phyloP scores from a whole-genome alignment of 1,140 invertebrate species.

The Pseudomyrmex cubaensis region DNA sequence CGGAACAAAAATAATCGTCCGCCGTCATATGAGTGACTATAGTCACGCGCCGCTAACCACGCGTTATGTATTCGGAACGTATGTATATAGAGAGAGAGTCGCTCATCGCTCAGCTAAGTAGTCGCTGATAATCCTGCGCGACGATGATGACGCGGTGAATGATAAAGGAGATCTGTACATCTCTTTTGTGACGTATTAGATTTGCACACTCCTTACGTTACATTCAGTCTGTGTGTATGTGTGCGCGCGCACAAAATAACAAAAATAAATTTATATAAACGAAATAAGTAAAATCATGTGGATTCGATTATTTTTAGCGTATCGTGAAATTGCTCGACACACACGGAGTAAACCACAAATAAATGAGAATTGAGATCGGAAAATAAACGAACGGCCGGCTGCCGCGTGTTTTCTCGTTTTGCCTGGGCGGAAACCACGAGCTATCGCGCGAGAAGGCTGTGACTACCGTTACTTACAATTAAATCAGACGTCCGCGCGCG shows the following conservation, averaged over 20 bases:
- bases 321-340: not conserved
- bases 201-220: too few relatives aligned
- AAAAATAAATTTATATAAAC: not conserved
- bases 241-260: not conserved
- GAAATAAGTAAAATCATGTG: too few relatives aligned
- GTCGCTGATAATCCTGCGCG: not conserved
- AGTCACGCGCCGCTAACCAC: not conserved
- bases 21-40: not conserved
- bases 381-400: not conserved
- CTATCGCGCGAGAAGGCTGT: not conserved
- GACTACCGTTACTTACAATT: conserved; percentile 52
- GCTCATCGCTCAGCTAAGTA: not conserved
- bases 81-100: too few relatives aligned
- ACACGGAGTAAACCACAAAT: not conserved
- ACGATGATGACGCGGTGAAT: not conserved
- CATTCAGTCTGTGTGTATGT: too few relatives aligned
- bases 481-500: conserved; percentile 33
- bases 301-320: not conserved
- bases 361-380: conserved; percentile 21
- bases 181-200: not conserved
- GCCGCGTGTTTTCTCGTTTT: conserved; percentile 13
- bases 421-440: too few relatives aligned
- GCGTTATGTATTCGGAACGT: conserved; percentile 6
- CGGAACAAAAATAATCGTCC: conserved; percentile 40
- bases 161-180: not conserved